A percentile compares a stretch with the other conserved stretches of the same genome.
These are phyloP conservation scores for Lucilia cuprina DNA, from an alignment of 1,140 invertebrate species.

Conservation along the genomic window DNA sequence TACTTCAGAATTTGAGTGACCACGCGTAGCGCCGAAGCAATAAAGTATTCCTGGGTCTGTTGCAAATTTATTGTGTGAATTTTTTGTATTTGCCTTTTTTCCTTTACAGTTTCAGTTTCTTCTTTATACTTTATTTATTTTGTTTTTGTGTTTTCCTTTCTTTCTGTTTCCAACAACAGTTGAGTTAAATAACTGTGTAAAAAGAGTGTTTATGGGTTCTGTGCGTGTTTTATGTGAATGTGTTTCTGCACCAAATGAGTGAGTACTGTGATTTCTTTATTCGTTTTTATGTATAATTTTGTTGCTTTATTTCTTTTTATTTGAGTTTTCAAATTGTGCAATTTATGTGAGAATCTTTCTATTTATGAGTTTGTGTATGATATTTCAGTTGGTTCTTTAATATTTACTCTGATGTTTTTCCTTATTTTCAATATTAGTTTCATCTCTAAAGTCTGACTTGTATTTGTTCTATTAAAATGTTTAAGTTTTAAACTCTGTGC, in stretches of 20 bases:
- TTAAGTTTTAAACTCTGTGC: not conserved
- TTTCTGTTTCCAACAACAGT: not conserved
- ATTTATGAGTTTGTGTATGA: not conserved
- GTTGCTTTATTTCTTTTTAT: slow-evolving; percentile 3
- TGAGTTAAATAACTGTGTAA: not conserved
- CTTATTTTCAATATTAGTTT: not conserved
- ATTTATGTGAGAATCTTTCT: slow-evolving; percentile 38
- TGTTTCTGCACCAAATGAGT: slow-evolving; percentile 26
- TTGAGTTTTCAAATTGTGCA: slow-evolving; percentile 23
- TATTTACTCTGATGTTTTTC: not conserved
- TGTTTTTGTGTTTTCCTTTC: not conserved
- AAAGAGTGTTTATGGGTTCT: not conserved
- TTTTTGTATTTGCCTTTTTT: slow-evolving; percentile 29
- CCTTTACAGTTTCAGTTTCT: not conserved
- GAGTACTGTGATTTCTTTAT: slow-evolving; percentile 27
- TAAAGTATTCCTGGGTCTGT: slow-evolving; percentile 55
- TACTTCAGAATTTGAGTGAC: slow-evolving; percentile 35
- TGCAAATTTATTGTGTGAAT: slow-evolving; percentile 41
- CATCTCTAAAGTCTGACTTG: not conserved
- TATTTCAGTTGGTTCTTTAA: not conserved
- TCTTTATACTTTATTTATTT: not conserved
- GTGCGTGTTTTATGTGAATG: not conserved
- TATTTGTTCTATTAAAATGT: not conserved
- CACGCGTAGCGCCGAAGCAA: slow-evolving; percentile 45
- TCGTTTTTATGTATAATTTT: not conserved